Percentiles rank a stretch among this genome's conserved stretches.
These are phyloP conservation scores for Synanthedon formicaeformis DNA, from an alignment of 2,888 invertebrate genomes.

Conservation along the genomic window DNA sequence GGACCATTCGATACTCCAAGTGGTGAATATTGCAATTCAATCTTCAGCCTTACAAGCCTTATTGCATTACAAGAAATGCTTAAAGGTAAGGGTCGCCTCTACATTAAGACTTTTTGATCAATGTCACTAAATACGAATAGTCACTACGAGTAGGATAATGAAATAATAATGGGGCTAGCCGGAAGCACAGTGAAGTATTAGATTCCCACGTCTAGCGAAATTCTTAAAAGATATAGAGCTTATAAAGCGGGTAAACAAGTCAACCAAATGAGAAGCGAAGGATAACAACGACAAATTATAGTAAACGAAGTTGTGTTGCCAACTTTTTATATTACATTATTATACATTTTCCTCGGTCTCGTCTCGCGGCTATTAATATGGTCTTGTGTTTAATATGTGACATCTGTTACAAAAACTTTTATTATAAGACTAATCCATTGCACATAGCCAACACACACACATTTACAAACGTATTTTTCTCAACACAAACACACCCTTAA, in stretches of 20 bases:
- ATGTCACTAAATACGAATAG: too few relatives aligned
- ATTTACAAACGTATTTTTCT: conserved; percentile 19
- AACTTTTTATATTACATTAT: conserved; percentile 56
- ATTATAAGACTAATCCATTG: conserved; percentile 71
- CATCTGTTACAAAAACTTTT: conserved; percentile 72
- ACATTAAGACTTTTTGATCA: too few relatives aligned
- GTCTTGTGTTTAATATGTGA: conserved; percentile 68
- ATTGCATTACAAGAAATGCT: too few relatives aligned
- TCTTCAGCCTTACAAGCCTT: too few relatives aligned
- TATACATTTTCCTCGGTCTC: conserved; percentile 40
- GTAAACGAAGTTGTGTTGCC: conserved; percentile 49
- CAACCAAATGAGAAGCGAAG: conserved; percentile 32
- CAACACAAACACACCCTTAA: conserved; percentile 20
- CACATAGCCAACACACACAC: conserved; percentile 36
- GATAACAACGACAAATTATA: conserved; percentile 23
- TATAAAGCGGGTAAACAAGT: conserved; percentile 30
- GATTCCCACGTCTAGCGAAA: too few relatives aligned
- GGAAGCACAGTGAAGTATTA: too few relatives aligned
- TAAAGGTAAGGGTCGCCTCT: too few relatives aligned
- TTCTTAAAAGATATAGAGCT: background rate
- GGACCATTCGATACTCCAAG: too few relatives aligned
- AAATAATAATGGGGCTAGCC: too few relatives aligned
- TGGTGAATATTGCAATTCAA: too few relatives aligned
- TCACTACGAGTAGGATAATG: too few relatives aligned
- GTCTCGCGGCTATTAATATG: conserved; percentile 61